These are phyloP conservation scores for Xylota sylvarum DNA, from an alignment of 2,888 invertebrate genomes.

Conservation along the genomic window DNA sequence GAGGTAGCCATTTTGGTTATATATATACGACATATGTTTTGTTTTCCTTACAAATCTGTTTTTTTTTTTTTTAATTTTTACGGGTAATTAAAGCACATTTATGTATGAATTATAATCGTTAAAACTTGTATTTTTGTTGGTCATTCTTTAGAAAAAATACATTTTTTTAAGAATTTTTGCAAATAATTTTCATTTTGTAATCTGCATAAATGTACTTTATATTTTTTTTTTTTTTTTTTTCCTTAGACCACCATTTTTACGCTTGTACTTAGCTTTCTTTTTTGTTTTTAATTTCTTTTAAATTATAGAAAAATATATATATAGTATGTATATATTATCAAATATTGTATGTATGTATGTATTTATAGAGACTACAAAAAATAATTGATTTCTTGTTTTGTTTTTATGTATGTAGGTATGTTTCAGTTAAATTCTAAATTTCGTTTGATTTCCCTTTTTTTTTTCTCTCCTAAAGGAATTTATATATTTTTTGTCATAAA, in stretches of 20 bases:
- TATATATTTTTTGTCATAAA: conserved; percentile 8
- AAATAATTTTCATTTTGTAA: conserved; percentile 14
- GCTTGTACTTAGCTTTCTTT: conserved; percentile 11
- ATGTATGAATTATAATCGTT: conserved; percentile 5
- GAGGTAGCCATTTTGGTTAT: conserved; percentile 70
- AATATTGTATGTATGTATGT: conserved; percentile 36
- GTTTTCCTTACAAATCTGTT: conserved; percentile 23
- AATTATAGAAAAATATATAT: conserved; percentile 46
- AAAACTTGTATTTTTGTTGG: conserved; percentile 35
- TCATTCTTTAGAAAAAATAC: conserved; percentile 28
- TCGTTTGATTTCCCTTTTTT: conserved; percentile 18
- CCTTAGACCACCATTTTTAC: conserved; percentile 6
- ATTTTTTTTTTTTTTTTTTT: conserved; percentile 12
- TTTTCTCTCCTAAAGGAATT: conserved; percentile 5
- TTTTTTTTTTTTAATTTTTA: not conserved
- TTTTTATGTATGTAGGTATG: conserved; percentile 1
- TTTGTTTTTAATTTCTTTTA: not conserved
- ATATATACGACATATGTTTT: conserved; percentile 38
- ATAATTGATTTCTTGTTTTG: conserved; percentile 53
- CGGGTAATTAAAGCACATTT: conserved; percentile 26
- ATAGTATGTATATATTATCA: conserved; percentile 8
- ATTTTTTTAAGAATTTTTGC: not conserved
- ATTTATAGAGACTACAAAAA: conserved; percentile 43
- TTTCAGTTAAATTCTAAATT: conserved; percentile 16
- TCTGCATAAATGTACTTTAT: not conserved